phyloP scores from a whole-genome alignment of 1,140 invertebrate species.

The Hirudo medicinalis region DNA sequence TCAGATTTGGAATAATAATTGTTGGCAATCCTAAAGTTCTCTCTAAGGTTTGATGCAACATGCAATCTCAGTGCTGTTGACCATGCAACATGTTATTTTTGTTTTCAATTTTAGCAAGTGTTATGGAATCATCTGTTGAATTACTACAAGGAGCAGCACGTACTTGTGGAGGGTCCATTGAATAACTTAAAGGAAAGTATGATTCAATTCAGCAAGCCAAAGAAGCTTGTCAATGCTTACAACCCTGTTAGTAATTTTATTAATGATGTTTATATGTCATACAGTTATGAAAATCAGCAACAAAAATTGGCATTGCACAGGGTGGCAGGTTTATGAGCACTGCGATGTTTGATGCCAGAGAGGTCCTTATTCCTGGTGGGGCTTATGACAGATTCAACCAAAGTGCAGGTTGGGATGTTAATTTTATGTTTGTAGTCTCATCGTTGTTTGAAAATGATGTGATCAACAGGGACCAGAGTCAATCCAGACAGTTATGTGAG shows the following conservation, averaged over 20 bases:
- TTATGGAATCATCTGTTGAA: conserved; percentile 95
- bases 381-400: conserved; percentile 55
- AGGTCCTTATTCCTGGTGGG: conserved; percentile 56
- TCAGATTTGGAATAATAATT: conserved; percentile 73
- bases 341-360: conserved; percentile 57
- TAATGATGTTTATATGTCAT: too few relatives aligned
- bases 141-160: conserved; percentile 94
- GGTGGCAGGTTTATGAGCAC: conserved; percentile 94
- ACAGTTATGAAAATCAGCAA: background rate
- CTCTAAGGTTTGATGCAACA: conserved; percentile 55
- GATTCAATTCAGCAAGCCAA: conserved; percentile 93
- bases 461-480: conserved; percentile 22
- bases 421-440: background rate
- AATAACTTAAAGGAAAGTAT: conserved; percentile 92
- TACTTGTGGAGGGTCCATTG: conserved; percentile 90
- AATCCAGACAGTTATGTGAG: conserved; percentile 39
- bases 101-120: conserved; percentile 53
- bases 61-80: background rate
- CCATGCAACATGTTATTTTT: background rate
- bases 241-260: conserved; percentile 53
- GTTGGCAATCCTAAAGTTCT: conserved; percentile 98
- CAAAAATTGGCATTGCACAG: conserved; percentile 12
- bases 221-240: conserved; percentile 77
- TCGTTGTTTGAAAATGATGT: background rate
- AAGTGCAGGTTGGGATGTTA: background rate